Percentiles rank a stretch among this genome's conserved stretches.
Conservation (phyloP, 2,113 vertebrate species). For the Colossoma macropomum region DNA sequence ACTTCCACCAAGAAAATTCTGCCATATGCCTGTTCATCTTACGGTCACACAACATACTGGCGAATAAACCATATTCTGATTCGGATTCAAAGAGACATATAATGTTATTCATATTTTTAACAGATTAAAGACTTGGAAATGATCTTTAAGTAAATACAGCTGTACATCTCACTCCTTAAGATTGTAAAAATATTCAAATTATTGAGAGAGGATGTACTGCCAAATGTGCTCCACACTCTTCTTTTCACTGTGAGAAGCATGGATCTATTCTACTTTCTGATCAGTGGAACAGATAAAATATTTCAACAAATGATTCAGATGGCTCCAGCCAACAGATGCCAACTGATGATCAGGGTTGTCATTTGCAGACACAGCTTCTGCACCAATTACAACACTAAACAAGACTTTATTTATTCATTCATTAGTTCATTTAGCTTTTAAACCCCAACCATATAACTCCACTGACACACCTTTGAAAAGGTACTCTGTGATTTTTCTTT, state of each 20-base stretch:
- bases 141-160: background rate
- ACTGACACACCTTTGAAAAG: background rate
- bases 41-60: too few species aligned
- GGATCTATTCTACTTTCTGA: background rate
- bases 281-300: background rate
- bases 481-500: background rate
- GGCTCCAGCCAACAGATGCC: too few species aligned
- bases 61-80: too few species aligned
- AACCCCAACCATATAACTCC: background rate
- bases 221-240: background rate
- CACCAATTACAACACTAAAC: too few species aligned
- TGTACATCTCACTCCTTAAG: background rate
- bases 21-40: too few species aligned
- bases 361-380: background rate
- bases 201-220: background rate
- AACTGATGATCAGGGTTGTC: background rate
- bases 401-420: too few species aligned
- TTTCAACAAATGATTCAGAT: background rate
- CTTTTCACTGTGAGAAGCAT: background rate
- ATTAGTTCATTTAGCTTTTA: too few species aligned
- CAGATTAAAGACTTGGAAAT: background rate
- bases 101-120: too few species aligned
- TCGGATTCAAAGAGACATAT: too few species aligned
- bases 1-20: too few species aligned
- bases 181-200: background rate